Conservation (phyloP, 1,140 invertebrate species). For the Plodia interpunctella region DNA sequence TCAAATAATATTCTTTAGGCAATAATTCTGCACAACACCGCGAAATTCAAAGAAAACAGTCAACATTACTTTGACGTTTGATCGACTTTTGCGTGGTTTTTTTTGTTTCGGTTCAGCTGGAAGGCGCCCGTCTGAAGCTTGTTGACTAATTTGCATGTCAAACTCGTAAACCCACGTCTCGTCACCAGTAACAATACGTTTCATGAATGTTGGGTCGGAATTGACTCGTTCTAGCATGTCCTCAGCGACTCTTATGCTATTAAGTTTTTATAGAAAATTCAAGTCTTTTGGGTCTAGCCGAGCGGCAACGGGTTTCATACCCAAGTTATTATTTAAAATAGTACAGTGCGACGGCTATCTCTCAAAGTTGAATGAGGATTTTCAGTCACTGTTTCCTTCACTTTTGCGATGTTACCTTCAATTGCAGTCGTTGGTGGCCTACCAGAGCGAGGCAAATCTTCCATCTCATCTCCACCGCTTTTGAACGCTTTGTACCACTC, state of each 20-base stretch:
- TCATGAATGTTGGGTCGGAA: conserved; percentile 9
- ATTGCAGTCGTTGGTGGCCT: conserved; percentile 35
- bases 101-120: conserved; percentile 5
- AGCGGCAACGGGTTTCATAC: background rate
- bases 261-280: conserved; percentile 5
- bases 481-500: conserved; percentile 36
- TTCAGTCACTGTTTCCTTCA: conserved; percentile 21
- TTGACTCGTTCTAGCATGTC: background rate
- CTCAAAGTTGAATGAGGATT: conserved; percentile 16
- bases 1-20: conserved; percentile 34
- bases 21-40: conserved; percentile 27
- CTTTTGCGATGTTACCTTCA: conserved; percentile 31
- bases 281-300: background rate
- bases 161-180: conserved; percentile 8
- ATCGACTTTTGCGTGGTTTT: conserved; percentile 12
- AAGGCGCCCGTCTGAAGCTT: background rate
- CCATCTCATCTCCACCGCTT: conserved; percentile 31
- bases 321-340: background rate
- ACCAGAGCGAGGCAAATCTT: conserved; percentile 36
- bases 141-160: conserved; percentile 1
- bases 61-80: conserved; percentile 12
- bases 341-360: background rate
- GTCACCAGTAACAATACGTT: conserved; percentile 7
- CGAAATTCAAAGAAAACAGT: conserved; percentile 13
- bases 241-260: background rate